Conservation (phyloP, 2,113 vertebrate species). For the Anoplopoma fimbria region DNA sequence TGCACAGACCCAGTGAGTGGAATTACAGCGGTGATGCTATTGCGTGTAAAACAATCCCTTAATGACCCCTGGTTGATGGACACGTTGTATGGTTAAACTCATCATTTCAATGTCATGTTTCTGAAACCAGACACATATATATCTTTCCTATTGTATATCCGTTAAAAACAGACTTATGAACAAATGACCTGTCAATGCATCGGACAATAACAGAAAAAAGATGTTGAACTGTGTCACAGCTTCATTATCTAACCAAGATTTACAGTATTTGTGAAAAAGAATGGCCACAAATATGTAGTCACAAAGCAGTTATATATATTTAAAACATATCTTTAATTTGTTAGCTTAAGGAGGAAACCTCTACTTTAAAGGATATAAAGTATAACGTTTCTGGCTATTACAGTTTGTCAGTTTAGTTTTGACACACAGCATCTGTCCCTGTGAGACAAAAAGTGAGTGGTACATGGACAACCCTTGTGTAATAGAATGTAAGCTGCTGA, state of each 20-base stretch:
- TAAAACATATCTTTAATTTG: not conserved
- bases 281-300: not conserved
- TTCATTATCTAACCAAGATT: not conserved
- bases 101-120: no score
- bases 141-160: not conserved
- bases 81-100: not conserved
- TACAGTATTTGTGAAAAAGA: slow-evolving; percentile 7
- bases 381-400: slow-evolving; percentile 1
- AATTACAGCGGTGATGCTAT: not conserved
- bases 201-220: not conserved
- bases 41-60: not conserved
- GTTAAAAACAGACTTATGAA: not conserved
- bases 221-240: not conserved
- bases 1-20: slow-evolving; percentile 14
- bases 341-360: slow-evolving; percentile 12
- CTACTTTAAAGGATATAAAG: slow-evolving; percentile 1
- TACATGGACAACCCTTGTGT: not conserved
- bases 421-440: slow-evolving; percentile 1
- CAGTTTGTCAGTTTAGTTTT: slow-evolving; percentile 11
- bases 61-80: not conserved
- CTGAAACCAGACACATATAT: not conserved
- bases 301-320: not conserved
- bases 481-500: slow-evolving; percentile 5
- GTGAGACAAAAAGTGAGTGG: not conserved
- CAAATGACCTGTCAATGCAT: slow-evolving; percentile 18